Conservation (phyloP, 2,888 invertebrate genomes). For the Drosophila vallismaia region DNA sequence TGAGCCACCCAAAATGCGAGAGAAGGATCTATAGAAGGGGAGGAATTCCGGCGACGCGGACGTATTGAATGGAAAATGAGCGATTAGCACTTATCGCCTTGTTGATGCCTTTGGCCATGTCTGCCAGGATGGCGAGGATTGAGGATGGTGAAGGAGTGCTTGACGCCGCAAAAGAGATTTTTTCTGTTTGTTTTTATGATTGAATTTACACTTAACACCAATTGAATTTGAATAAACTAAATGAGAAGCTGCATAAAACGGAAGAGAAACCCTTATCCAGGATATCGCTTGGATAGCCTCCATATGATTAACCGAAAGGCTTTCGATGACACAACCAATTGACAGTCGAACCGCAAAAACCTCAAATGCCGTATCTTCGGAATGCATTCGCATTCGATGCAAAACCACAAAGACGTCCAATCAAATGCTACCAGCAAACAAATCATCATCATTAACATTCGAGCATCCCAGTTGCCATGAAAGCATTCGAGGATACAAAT, state of each 20-base stretch:
- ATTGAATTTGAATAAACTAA: slow-evolving; percentile 60
- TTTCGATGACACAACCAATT: slow-evolving; percentile 8
- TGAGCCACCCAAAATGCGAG: background rate
- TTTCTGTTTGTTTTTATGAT: slow-evolving; percentile 32
- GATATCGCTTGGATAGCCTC: background rate
- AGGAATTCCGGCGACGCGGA: slow-evolving; percentile 5
- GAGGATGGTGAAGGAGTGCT: slow-evolving; percentile 9
- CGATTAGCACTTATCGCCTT: slow-evolving; percentile 59
- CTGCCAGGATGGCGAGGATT: slow-evolving; percentile 31
- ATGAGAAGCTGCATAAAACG: slow-evolving; percentile 14
- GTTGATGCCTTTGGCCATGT: slow-evolving; percentile 40
- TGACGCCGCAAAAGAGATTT: background rate
- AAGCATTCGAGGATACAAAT: slow-evolving; percentile 23
- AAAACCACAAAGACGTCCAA: slow-evolving; percentile 30
- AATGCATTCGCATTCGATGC: slow-evolving; percentile 9
- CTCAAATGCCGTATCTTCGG: slow-evolving; percentile 22
- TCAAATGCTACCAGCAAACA: slow-evolving; percentile 27
- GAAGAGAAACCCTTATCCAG: background rate
- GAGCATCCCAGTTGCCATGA: slow-evolving; percentile 25
- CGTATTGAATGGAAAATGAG: slow-evolving; percentile 68
- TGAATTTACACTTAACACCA: slow-evolving; percentile 48
- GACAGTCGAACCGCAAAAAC: slow-evolving; percentile 22
- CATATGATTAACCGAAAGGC: background rate
- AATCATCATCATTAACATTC: slow-evolving; percentile 15
- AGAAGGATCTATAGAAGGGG: too few species aligned